Conservation (phyloP, 2,113 vertebrate species). For the Cichladusa arquata region DNA sequence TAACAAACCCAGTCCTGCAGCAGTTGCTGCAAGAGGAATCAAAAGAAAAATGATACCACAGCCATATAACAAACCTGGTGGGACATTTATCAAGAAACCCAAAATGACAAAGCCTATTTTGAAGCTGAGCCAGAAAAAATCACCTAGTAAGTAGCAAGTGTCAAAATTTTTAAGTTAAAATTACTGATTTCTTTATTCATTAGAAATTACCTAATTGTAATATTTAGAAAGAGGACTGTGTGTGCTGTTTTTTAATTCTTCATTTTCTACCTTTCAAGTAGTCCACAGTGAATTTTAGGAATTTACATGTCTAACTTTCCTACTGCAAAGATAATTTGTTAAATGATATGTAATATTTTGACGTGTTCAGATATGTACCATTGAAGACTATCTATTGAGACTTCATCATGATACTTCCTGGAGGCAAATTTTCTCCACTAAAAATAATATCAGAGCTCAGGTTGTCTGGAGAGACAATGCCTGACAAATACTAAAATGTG, state of each 20-base stretch:
- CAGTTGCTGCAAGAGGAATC: conserved; percentile 81
- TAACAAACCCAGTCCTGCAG: conserved; percentile 77
- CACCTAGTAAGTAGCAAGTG: conserved; percentile 73
- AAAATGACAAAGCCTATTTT: conserved; percentile 79
- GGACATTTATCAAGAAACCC: conserved; percentile 82
- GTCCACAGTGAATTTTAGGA: background rate
- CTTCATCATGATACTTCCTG: background rate
- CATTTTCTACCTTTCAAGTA: background rate
- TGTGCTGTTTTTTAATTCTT: background rate
- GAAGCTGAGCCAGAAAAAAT: conserved; percentile 75
- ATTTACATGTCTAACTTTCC: background rate
- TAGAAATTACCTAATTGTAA: background rate
- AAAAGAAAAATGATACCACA: conserved; percentile 83
- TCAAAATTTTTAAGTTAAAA: background rate
- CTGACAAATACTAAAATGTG: background rate
- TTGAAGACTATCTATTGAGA: background rate
- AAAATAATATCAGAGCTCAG: background rate
- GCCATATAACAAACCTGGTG: conserved; percentile 77
- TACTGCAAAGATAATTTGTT: background rate
- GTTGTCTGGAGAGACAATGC: background rate
- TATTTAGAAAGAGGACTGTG: background rate
- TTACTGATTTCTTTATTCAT: background rate
- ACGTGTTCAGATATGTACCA: background rate
- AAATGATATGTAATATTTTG: background rate
- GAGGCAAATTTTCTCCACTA: background rate